These are phyloP conservation scores for Apodemus speciosus DNA, from an alignment of 2,113 vertebrate genomes.

Conservation along the genomic window DNA sequence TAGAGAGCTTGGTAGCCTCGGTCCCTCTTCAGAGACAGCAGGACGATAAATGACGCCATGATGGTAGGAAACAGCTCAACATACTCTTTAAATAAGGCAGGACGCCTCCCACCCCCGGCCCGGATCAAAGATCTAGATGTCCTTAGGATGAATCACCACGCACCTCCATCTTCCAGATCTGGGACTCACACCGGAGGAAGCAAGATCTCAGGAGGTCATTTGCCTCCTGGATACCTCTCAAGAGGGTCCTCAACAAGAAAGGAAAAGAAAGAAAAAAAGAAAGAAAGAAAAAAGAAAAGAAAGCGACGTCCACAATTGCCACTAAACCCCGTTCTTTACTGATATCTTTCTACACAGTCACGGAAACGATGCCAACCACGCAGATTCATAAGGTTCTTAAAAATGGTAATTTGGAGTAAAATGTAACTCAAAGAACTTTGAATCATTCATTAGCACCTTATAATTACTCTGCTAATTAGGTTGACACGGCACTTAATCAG, in stretches of 20 bases:
- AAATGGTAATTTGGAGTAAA: conserved; percentile 83
- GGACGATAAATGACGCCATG: not conserved
- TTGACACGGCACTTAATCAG: conserved; percentile 90
- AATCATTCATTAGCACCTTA: conserved; percentile 94
- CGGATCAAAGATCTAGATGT: not conserved
- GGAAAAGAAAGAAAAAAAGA: rapidly evolving
- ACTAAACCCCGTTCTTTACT: conserved; percentile 30
- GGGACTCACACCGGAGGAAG: not conserved
- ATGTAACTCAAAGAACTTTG: conserved; percentile 87
- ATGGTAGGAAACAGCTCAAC: not conserved
- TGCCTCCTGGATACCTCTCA: not conserved
- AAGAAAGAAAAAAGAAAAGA: not conserved
- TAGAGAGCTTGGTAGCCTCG: not conserved
- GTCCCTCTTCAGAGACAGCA: not conserved
- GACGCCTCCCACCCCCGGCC: not conserved
- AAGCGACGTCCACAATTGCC: not conserved
- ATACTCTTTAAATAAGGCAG: not conserved
- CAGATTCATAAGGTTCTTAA: conserved; percentile 73
- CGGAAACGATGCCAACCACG: conserved; percentile 51
- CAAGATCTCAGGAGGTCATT: conserved; percentile 20
- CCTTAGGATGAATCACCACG: not conserved
- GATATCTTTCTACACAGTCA: conserved; percentile 61
- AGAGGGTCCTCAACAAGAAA: not conserved
- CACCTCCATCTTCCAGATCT: not conserved
- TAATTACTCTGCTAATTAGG: conserved; percentile 96